Evolutionary conservation across 2,113 vertebrate genomes (phyloP), one percentile per base, ranked within the genome.

Genomic region (Phainopepla nitens): DNA sequence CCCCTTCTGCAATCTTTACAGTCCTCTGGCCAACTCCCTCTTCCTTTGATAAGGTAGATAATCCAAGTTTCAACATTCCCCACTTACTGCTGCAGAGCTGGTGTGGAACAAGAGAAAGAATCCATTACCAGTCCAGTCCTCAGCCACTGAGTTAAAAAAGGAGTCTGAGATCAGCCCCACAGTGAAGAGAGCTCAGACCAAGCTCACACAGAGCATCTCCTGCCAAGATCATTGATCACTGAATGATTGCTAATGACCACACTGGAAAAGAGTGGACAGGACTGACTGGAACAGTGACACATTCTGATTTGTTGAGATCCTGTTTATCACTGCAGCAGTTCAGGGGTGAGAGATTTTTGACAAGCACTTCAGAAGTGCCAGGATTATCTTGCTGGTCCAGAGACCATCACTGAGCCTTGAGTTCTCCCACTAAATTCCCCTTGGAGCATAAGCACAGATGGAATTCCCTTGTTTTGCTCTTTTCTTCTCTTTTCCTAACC

Each of bases 1-100:
- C 82, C 68, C 62, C 60, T 94, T 95, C 41, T 82, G 71, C 85
- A 94, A 90, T 88, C 88, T 92, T 88, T 70, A 93, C 88, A 86
- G 64, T 65, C 92, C 89, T 90, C 60, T 27, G 60, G 66, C 14
- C 70, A 89, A 82, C 82, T 95, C 89, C 84, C 62, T 93, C 56
- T 93, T 89, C 82, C 78, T 94, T 73, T 90, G 87, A 93, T 82
- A 94, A 94, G 73, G 66, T 1, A 87, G 78, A 89, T 89, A 85
- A 93, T 45, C 70, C 53, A 69, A 87, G 64, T 82, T 89, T 61
- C 87, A 87, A 49, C 86, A 94, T 79, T 89, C 72, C 47, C 36
- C 57, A 41, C 62, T 94, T 11, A n/a, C 41, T 33, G 81, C 35
- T 44, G 66, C 14, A 24, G 53, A 49, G 66, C 19, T 77, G 82